Base-by-base conservation (phyloP, 2,113 vertebrate genomes). In the Malurus cyaneus region DNA sequence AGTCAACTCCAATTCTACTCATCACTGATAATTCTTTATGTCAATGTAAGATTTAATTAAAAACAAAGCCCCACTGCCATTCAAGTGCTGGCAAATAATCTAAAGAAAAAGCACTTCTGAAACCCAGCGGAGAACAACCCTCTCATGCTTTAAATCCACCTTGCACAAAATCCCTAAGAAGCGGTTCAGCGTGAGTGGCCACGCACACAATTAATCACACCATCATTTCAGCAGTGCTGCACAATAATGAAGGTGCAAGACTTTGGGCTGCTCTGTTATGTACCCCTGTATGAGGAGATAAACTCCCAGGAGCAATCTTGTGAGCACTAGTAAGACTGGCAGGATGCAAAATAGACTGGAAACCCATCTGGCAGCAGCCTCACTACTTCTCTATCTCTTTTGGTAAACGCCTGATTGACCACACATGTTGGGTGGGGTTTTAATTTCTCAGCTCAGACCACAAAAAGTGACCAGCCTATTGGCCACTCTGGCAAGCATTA, bases 131-230 rank as follows among this genome's bases (percentile, higher is more conserved):
- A 86, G 46, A 86, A 78, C 0, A 2, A 83, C 44, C 41, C 16
- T 28, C 72, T 64, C 2, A 1, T 12, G 39, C 41, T 49, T 73
- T 59, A 70, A 92, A 67, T 54, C 36, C 54, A 64, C 50, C 34
- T 36, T 20, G 26, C 53, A 84, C 49, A 39, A 29, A 77, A 71
- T 8, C 26, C 4, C 0, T 32, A 52, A 41, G 41, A 32, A 56
- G 87, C 5, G 0, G 65, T 19, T 66, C 52, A 26, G 28, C 0
- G 0, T 0, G 0, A 70, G 39, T 5, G 39, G 47, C 62, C 32
- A 31, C 1, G 1, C 49, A 9, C 1, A 2, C 17, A 36, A 31
- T 3, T 19, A 31, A 60, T 15, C 21, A 49, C 2, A 0, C 41
- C 4, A 14, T 25, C 26, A 23, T 69, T 93, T 29, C 0, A 3